A percentile compares a stretch with the other conserved stretches of the same genome.
Conservation (phyloP, 2,888 invertebrate genomes). For the Brassicogethes aeneus region DNA sequence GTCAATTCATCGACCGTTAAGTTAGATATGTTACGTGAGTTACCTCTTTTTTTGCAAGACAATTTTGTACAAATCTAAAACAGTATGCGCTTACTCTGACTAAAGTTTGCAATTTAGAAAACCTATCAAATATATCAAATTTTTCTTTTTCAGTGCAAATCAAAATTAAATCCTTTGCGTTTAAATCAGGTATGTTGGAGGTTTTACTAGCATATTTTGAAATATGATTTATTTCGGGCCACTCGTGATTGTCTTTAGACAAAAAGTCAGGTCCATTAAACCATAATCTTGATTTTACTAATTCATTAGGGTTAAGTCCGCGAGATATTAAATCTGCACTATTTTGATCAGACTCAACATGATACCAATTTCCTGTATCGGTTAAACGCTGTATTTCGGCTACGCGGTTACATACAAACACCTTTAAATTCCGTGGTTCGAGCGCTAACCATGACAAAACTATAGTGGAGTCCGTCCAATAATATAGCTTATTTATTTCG, state of each 20-base stretch:
- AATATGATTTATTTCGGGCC: background rate
- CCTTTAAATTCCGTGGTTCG: conserved; percentile 16
- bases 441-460: conserved; percentile 19
- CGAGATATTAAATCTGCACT: conserved; percentile 22
- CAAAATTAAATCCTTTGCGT: background rate
- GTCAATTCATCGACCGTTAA: conserved; percentile 13
- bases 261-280: conserved; percentile 14
- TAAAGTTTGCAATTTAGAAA: background rate
- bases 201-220: background rate
- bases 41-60: background rate
- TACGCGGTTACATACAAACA: conserved; percentile 22
- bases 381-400: conserved; percentile 16
- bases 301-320: conserved; percentile 10
- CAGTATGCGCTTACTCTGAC: background rate
- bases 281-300: conserved; percentile 12
- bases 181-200: background rate
- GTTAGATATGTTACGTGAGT: background rate
- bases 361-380: conserved; percentile 14
- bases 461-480: conserved; percentile 22
- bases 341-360: conserved; percentile 18
- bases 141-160: background rate
- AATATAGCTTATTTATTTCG: conserved; percentile 10
- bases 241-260: background rate
- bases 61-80: background rate
- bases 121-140: background rate